Percentiles rank a stretch among this genome's conserved stretches.
These are phyloP conservation scores for Synergus itoensis DNA, from an alignment of 2,888 invertebrate genomes.

Conservation along the genomic window DNA sequence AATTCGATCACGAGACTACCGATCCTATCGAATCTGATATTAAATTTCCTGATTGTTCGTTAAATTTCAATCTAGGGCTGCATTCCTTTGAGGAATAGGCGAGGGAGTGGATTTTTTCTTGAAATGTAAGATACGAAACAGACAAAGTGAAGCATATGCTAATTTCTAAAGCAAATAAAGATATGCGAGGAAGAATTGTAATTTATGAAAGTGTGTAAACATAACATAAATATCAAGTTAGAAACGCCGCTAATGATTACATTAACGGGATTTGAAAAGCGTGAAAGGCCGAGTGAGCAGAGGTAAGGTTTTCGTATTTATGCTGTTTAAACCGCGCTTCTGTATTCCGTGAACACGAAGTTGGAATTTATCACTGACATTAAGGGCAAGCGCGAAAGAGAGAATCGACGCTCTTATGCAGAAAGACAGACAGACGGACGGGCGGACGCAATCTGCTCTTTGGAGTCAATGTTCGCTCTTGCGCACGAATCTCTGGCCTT, in stretches of 20 bases:
- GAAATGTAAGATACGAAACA: background rate
- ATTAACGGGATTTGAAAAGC: conserved; percentile 40
- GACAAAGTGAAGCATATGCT: background rate
- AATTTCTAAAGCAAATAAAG: background rate
- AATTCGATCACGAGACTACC: background rate
- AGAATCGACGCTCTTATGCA: conserved; percentile 54
- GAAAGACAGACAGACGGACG: conserved; percentile 51
- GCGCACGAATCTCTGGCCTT: conserved; percentile 52
- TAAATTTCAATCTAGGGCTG: background rate
- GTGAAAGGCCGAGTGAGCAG: conserved; percentile 33
- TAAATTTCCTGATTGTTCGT: background rate
- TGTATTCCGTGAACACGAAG: conserved; percentile 39
- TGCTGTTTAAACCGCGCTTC: conserved; percentile 34
- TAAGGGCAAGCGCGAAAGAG: conserved; percentile 55
- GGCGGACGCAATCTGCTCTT: conserved; percentile 43
- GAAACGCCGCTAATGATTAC: conserved; percentile 31
- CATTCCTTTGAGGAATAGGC: background rate
- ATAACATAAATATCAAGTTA: background rate
- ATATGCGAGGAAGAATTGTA: background rate
- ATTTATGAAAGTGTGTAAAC: background rate
- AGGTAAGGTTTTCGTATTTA: conserved; percentile 24
- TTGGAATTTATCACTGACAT: conserved; percentile 53
- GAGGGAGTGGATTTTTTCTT: too few relatives aligned
- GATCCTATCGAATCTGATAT: too few relatives aligned
- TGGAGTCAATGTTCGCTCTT: conserved; percentile 45